Evolutionary conservation across 2,888 invertebrate species (phyloP), one percentile per base, ranked within the genome.

Genomic region (Sarcophaga variegata): DNA sequence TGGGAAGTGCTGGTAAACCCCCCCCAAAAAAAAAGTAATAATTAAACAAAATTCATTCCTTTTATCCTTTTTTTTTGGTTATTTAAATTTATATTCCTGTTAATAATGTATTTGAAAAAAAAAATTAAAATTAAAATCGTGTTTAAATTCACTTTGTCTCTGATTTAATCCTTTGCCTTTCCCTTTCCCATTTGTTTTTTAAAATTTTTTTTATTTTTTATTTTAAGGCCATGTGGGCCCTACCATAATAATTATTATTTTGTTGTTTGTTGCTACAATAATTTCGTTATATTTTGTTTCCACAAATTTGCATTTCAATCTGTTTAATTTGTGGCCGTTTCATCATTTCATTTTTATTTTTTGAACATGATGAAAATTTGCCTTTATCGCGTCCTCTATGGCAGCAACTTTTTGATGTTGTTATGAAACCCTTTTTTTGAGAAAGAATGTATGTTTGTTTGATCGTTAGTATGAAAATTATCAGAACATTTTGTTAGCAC

Each of bases 291-390:
- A 54, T 54, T 54, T 54, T 62, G 54, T 85, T 81, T 74, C 67
- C 81, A 77, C 81, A 74, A 37, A 81, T 85, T 81, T 85, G 67
- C 78, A 74, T 81, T 47, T 37, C 64, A 81, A 69, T 78, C 72
- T 66, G 49, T 71, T 76, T 37, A 70, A 71, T 71, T 47, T 64
- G 17, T 22, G 37, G 37, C 37, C 69, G 54, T 67, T 27, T 49
- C n/a, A 45, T 37, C 37, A 37, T 75, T 47, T 49, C 12, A 70
- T 67, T 76, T 60, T 78, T 66, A 2, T 69, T 25, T 64, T 54
- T 54, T 37, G 2, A 67, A 54, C 10, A 47, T 69, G 78, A 14
- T 79, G 47, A 47, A 10, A 25, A 49, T 20, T 37, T 70, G 45
- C 37, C 17, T 27, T 64, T 71, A 27, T 54, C 59, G n/a, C 22